phyloP scores from a whole-genome alignment of 2,113 vertebrate species.

The Galemys pyrenaicus region DNA sequence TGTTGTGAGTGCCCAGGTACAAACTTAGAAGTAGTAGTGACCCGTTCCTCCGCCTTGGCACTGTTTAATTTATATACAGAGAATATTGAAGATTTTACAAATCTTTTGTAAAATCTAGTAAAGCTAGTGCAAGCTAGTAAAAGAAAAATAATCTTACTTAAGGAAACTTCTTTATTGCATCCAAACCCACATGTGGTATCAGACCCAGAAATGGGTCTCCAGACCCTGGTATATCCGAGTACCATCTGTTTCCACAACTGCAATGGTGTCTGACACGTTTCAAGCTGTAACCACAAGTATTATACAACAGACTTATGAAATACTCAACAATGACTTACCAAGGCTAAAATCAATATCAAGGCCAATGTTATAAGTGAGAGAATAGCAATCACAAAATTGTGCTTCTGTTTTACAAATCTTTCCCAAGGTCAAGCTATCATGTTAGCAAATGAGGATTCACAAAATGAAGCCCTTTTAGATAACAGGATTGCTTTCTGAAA shows the following conservation, averaged over 20 bases:
- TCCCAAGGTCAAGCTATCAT: neutral
- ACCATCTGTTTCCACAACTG: neutral
- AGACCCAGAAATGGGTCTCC: neutral
- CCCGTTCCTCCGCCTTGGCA: no score
- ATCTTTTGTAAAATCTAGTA: no score
- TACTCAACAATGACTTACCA: neutral
- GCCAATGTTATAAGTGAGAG: neutral
- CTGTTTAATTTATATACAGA: neutral
- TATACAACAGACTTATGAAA: neutral
- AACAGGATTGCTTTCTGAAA: neutral
- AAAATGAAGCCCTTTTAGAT: neutral
- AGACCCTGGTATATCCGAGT: neutral
- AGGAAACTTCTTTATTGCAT: neutral
- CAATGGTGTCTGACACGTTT: neutral
- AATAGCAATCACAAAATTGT: neutral
- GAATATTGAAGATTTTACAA: constrained; percentile 22
- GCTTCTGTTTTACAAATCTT: neutral
- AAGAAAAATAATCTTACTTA: neutral
- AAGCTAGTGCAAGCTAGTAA: neutral
- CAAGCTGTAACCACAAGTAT: neutral
- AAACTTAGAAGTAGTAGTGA: no score
- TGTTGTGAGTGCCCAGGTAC: no score
- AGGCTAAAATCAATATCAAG: neutral
- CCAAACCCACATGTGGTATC: neutral
- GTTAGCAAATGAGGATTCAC: neutral